Evolutionary conservation across 2,888 invertebrate genomes (phyloP).

Genomic region (Carcina quercana): DNA sequence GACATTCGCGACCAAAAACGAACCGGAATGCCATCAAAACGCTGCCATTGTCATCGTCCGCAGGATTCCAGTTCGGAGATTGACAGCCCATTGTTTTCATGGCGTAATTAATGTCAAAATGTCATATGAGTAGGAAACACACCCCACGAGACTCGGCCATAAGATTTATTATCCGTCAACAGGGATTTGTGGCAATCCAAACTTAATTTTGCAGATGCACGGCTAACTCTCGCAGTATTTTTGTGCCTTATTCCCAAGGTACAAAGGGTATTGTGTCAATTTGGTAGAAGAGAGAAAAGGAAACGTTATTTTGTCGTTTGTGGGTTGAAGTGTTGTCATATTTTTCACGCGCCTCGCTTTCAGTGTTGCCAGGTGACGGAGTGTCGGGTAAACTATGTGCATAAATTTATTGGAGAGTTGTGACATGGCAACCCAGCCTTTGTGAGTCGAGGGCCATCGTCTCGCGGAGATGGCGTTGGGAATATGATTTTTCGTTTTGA

Average conservation of each 20-base stretch:
- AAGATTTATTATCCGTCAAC: conserved; percentile 8
- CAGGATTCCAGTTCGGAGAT: conserved; percentile 7
- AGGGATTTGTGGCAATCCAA: conserved; percentile 5
- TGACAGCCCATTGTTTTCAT: conserved; percentile 11
- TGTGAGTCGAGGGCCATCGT: conserved; percentile 33
- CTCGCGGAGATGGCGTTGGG: too few species aligned
- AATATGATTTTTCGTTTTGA: too few species aligned
- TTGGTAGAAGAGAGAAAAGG: neutral
- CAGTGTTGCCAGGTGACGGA: conserved; percentile 36
- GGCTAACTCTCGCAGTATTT: neutral
- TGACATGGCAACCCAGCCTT: conserved; percentile 38
- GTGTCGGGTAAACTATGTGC: conserved; percentile 58
- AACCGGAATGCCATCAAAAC: conserved; percentile 7
- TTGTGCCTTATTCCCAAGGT: neutral
- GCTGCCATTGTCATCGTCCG: conserved; percentile 11
- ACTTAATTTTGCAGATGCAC: neutral
- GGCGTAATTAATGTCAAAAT: conserved; percentile 10
- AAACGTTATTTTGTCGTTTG: conserved; percentile 3
- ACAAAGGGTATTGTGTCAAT: neutral
- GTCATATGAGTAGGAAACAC: conserved; percentile 1
- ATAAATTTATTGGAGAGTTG: conserved; percentile 55
- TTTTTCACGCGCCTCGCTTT: conserved; percentile 26
- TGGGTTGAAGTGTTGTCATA: conserved; percentile 24
- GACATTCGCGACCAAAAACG: conserved; percentile 7
- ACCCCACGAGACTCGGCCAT: conserved; percentile 1